Conservation (phyloP, 1,140 invertebrate genomes). For the Brachionus rubens region DNA sequence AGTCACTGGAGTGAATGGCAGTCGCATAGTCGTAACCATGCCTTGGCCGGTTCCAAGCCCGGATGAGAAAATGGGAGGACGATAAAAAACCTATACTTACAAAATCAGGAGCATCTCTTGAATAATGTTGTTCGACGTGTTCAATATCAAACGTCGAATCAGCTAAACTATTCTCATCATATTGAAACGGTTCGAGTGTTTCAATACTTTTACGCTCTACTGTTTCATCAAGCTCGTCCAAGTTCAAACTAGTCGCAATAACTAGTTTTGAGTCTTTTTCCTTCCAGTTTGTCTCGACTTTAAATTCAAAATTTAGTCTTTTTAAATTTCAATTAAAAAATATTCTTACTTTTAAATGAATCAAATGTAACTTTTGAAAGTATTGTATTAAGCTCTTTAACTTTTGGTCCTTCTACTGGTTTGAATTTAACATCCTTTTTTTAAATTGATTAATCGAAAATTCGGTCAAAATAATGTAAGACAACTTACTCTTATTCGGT, state of each 20-base stretch:
- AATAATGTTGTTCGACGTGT: neutral
- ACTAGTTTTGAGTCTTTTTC: slow-evolving; percentile 15
- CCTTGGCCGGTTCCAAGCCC: too few relatives aligned
- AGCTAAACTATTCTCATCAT: neutral
- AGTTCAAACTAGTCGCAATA: slow-evolving; percentile 2
- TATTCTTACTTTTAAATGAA: slow-evolving; percentile 24
- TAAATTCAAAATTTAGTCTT: neutral
- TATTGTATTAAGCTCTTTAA: slow-evolving; percentile 1
- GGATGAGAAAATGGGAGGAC: too few relatives aligned
- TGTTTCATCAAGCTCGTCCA: slow-evolving; percentile 7
- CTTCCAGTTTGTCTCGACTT: slow-evolving; percentile 43
- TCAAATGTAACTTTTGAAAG: slow-evolving; percentile 1
- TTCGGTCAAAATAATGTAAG: neutral
- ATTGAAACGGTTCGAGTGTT: neutral
- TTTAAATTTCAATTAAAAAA: neutral
- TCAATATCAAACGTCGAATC: neutral
- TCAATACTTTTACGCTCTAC: neutral
- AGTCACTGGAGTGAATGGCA: too few relatives aligned
- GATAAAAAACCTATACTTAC: too few relatives aligned
- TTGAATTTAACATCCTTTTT: slow-evolving; percentile 28
- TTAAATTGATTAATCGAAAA: neutral
- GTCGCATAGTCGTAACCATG: too few relatives aligned
- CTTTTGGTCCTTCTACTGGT: neutral
- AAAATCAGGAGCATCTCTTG: slow-evolving; percentile 17
- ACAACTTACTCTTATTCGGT: slow-evolving; percentile 7